Base-by-base conservation (phyloP, 1,140 invertebrate genomes). In the Tetramorium alpestre region DNA sequence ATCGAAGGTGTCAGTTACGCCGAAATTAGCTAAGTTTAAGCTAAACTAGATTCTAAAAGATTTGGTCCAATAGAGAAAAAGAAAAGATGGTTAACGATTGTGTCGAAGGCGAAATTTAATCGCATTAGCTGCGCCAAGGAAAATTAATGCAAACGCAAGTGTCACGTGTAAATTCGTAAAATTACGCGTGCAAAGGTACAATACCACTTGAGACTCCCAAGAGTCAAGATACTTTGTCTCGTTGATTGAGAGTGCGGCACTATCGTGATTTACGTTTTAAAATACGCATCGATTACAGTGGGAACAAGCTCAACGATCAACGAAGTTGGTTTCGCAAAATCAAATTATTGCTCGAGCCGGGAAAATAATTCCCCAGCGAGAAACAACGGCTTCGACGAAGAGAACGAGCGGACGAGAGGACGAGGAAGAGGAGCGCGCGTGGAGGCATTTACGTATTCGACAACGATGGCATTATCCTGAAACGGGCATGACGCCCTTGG, bases 401-500 rank as follows among this genome's bases (percentile, higher is more conserved):
- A 78, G 56, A n/a, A 22, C 58, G 60, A 75, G 11, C 49, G 49
- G 16, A 33, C 33, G 33, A 33, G 33, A 33, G 33, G 33, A 33
- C 33, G 58, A 58, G 28, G 75, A 75, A 54, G 62, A 87, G 56
- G 62, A 87, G 56, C n/a, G 49, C 51, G 51, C 28, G 51, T 25
- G 67, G 49, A 25, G 16, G 25, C 22, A 87, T 33, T 85, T 69
- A 69, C 76, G 51, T 84, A 80, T 90, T 91, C 64, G 85, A 87
- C 22, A 85, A 89, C 87, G 82, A 93, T 94, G 92, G 93, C 88
- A 89, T 92, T 73, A 92, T 93, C 93, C 90, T 94, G 93, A 94
- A 94, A 92, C 92, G 94, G 94, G 94, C 92, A 94, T 95, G 93
- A 93, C 93, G 93, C 91, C 93, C 91, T 91, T 93, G 93, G 91